Conservation (phyloP, 2,888 invertebrate genomes). For the Netelia inedita region DNA sequence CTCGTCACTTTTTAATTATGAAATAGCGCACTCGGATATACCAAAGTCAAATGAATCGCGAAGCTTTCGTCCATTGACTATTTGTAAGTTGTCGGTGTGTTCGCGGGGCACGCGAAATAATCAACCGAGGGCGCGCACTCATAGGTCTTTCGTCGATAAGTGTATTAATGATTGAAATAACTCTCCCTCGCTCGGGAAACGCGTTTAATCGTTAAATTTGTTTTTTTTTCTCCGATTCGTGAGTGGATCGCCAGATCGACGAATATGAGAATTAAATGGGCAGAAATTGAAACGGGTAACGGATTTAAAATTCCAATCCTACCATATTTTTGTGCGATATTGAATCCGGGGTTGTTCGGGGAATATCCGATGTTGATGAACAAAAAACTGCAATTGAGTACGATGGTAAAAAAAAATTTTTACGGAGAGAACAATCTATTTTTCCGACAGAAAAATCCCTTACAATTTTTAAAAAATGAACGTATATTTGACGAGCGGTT, state of each 20-base stretch:
- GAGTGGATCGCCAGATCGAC: background rate
- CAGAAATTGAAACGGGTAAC: background rate
- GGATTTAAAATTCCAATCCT: background rate
- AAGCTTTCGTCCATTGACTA: background rate
- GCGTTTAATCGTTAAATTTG: background rate
- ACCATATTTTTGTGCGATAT: background rate
- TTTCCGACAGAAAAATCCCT: too few relatives aligned
- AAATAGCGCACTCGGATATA: conserved; percentile 6
- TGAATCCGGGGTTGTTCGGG: background rate
- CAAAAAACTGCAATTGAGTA: background rate
- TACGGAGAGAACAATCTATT: too few relatives aligned
- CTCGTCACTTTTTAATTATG: conserved; percentile 49
- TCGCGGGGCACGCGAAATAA: too few relatives aligned
- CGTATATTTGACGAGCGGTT: too few relatives aligned
- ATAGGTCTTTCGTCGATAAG: background rate
- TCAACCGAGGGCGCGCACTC: too few relatives aligned
- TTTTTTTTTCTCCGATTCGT: background rate
- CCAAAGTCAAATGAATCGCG: conserved; percentile 29
- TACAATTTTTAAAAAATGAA: too few relatives aligned
- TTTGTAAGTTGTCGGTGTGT: background rate
- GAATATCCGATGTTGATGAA: background rate
- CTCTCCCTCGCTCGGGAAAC: background rate
- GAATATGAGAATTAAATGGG: background rate
- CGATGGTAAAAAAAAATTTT: too few relatives aligned
- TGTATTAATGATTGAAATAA: conserved; percentile 13